Base-by-base conservation (phyloP, 1,140 invertebrate species). In the Aphelenchoides besseyi region DNA sequence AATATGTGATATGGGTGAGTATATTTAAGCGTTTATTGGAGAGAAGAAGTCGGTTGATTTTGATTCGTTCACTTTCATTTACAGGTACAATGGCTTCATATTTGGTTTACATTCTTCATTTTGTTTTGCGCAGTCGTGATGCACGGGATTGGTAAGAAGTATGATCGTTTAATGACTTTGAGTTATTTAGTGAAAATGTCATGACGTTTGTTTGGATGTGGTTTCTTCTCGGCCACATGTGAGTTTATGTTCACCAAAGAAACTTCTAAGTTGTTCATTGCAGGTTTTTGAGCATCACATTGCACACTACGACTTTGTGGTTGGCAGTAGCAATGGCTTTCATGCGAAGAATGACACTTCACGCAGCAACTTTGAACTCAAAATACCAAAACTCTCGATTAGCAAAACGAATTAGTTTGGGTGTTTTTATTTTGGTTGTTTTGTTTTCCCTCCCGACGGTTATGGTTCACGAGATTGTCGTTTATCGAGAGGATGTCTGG, bases 251-350 rank as follows among this genome's bases (percentile, higher is more conserved):
- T n/a, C n/a, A n/a, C n/a, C n/a, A n/a, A n/a, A n/a, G n/a, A n/a
- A n/a, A n/a, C n/a, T n/a, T n/a, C n/a, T n/a, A n/a, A n/a, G n/a
- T n/a, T n/a, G n/a, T 77, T 26, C 69, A 69, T 64, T 81, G 83
- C 59, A 79, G 83, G 57, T 76, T 83, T 54, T 61, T 83, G 54
- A 71, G 69, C 28, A 83, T 82, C 48, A 73, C 75, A 16, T 72
- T 82, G 12, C 80, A 82, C 64, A 83, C 80, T 0, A 80, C 81
- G 29, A 81, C 79, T 8, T 72, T 82, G 37, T 82, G 80, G 80
- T 66, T 82, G 26, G 81, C 80, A 26, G 81, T 83, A 8, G 74
- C 71, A 23, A 83, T 82, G 80, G 80, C 80, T 5, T 82, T 82
- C 68, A 70, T 83, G 26, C 54, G 80, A 54, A 16, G 76, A 29